Percentiles rank a stretch among this genome's conserved stretches.
These are phyloP conservation scores for Pantherophis guttatus DNA, from an alignment of 2,113 vertebrate species.

Conservation along the genomic window DNA sequence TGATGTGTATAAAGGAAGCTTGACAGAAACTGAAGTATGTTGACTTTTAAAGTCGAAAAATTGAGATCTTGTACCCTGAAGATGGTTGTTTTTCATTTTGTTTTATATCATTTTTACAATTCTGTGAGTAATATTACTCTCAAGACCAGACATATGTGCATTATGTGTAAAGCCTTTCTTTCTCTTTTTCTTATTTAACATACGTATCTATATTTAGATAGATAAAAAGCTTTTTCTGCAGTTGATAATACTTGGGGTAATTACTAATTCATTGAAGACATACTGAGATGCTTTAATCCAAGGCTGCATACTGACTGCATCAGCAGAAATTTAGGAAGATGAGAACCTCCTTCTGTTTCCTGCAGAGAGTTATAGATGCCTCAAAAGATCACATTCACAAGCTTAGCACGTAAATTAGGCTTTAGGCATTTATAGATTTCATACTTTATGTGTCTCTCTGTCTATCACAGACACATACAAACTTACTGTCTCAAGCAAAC, in stretches of 20 bases:
- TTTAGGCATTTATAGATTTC: not conserved
- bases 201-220: not conserved
- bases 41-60: too few relatives aligned
- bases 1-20: not conserved
- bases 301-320: not conserved
- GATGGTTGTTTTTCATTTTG: not conserved
- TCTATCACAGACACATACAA: not conserved
- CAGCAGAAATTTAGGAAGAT: constrained; percentile 34
- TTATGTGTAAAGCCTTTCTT: not conserved
- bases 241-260: not conserved
- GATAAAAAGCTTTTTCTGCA: not conserved
- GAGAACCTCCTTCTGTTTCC: constrained; percentile 33
- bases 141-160: not conserved
- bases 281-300: not conserved
- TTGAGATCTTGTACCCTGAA: too few relatives aligned
- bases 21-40: not conserved
- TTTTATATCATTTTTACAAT: not conserved
- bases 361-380: not conserved
- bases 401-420: constrained; percentile 30
- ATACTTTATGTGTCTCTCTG: not conserved
- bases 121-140: not conserved
- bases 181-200: not conserved
- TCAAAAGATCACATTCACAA: constrained; percentile 32
- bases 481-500: not conserved
- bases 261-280: constrained; percentile 6